Evolutionary conservation across 2,113 vertebrate species (phyloP), one percentile per base, ranked within the genome.

Genomic region (Ameiurus melas): DNA sequence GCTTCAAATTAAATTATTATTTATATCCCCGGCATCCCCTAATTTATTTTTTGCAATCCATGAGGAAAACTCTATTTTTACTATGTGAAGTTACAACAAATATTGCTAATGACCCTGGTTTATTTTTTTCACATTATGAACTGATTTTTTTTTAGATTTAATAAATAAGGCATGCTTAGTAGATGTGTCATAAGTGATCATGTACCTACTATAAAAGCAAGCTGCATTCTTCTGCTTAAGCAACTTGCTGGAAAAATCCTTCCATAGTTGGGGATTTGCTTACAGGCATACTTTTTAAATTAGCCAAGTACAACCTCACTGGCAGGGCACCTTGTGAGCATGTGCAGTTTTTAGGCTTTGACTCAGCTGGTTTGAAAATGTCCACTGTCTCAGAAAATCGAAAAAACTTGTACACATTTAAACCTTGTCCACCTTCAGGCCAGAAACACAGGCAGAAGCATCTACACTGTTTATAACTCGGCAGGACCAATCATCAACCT

Each of bases 231-330:
- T 62, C 16, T 43, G 33, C 57, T 43, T 62, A 60, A 60, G 60
- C 10, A 36, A 82, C 80, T 39, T 58, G 9, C 55, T 60, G 80
- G 33, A 20, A 82, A 60, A 58, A 83, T 83, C 80, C 57, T 83
- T 60, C 53, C 57, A 62, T 83, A 60, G 33, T 62, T 62, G 33
- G 57, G 36, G 80, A 83, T 83, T 57, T 83, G 80, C 80, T 83
- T 83, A 60, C 80, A 83, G 57, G 33, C 55, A 81, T 60, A 83
- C 80, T 83, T 62, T 62, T 83, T 83, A 83, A 83, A 83, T 75
- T 58, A 33, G 20, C 33, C 70, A 30, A 27, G 13, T 17, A 47
- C 16, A 86, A 47, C 25, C 55, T 47, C 71, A 86, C 33, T 86
- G 85, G 33, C 70, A 86, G 33, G 7, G 36, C 12, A 47, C 30